Percentiles rank a stretch among this genome's conserved stretches.
Conservation (phyloP, 2,888 invertebrate species). For the Dasypolia templi region DNA sequence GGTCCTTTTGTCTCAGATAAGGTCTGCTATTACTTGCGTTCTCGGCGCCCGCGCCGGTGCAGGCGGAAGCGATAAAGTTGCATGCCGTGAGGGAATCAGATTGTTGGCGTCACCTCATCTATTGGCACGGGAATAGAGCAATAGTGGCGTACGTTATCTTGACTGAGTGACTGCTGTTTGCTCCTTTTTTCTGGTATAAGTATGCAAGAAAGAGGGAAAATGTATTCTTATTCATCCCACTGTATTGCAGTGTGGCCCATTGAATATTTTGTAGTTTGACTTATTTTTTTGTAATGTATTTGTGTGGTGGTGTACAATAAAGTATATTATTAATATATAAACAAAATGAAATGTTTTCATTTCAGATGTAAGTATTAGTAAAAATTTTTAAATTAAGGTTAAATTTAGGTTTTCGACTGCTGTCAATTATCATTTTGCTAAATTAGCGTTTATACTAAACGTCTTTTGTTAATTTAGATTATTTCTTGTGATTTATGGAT, state of each 20-base stretch:
- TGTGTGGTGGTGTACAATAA: too few species aligned
- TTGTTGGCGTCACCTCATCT: constrained; percentile 80
- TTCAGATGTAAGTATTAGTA: neutral
- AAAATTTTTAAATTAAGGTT: neutral
- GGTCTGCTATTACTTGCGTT: constrained; percentile 74
- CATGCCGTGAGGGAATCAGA: constrained; percentile 85
- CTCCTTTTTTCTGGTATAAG: constrained; percentile 1
- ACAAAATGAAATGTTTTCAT: neutral
- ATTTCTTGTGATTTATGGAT: neutral
- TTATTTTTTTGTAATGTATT: too few species aligned
- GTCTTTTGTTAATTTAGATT: neutral
- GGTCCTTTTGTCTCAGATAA: constrained; percentile 82
- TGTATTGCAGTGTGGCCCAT: too few species aligned
- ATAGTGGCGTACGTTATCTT: constrained; percentile 73
- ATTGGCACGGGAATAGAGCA: constrained; percentile 80
- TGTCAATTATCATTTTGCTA: neutral
- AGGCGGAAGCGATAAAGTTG: constrained; percentile 85
- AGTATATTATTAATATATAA: too few species aligned
- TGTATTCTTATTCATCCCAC: too few species aligned
- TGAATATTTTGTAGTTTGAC: too few species aligned
- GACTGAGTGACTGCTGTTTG: constrained; percentile 54
- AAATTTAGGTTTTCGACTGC: too few species aligned
- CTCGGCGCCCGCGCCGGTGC: constrained; percentile 64
- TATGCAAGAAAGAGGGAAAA: neutral
- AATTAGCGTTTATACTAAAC: neutral